Evolutionary conservation across 2,888 invertebrate genomes (phyloP).

Genomic region (Pollenia amentaria): DNA sequence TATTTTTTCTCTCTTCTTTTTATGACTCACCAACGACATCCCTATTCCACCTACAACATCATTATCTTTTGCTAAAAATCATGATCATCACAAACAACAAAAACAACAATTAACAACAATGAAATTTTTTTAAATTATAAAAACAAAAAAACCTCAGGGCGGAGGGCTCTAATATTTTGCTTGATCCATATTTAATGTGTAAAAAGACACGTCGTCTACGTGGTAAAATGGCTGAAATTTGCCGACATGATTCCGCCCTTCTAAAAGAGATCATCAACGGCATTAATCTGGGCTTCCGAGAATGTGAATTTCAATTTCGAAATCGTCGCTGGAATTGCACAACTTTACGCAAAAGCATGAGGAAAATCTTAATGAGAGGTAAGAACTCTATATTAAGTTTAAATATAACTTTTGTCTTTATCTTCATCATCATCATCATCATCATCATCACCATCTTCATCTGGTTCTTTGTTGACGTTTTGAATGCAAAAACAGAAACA

Average conservation of each 20-base stretch:
- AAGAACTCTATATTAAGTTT: conserved; percentile 77
- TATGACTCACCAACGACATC: conserved; percentile 51
- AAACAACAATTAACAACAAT: neutral
- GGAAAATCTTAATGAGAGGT: conserved; percentile 95
- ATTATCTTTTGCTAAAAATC: neutral
- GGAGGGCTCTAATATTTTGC: conserved; percentile 93
- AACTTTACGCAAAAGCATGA: conserved; percentile 87
- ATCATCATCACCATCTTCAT: conserved; percentile 15
- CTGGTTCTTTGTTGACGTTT: neutral
- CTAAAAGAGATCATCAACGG: conserved; percentile 94
- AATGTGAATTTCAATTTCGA: conserved; percentile 95
- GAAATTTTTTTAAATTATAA: neutral
- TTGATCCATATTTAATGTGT: conserved; percentile 95
- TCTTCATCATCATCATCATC: neutral
- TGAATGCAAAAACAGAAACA: neutral
- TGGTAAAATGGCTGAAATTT: conserved; percentile 92
- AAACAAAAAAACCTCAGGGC: conserved; percentile 86
- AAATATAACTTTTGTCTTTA: conserved; percentile 13
- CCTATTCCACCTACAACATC: conserved; percentile 23
- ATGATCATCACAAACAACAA: conserved; percentile 7
- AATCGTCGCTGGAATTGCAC: conserved; percentile 96
- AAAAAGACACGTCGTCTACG: conserved; percentile 92
- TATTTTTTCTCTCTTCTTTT: conserved; percentile 36
- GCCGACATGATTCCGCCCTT: conserved; percentile 92
- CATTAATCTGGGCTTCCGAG: conserved; percentile 91